Base-by-base conservation (phyloP, 2,797 vertebrate genomes). In the Darevskia mixta region DNA sequence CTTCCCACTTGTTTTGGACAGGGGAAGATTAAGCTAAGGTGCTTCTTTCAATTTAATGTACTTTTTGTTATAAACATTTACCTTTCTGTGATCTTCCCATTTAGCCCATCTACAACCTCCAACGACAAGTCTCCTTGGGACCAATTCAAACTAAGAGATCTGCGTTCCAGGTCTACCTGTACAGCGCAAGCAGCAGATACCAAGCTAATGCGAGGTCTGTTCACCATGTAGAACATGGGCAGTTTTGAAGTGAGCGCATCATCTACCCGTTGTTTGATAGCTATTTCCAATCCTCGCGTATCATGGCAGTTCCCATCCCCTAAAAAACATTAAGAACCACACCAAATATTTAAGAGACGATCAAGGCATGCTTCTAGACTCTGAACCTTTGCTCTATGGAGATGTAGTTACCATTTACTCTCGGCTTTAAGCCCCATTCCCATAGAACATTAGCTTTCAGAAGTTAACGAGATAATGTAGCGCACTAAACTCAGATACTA, bases 51-150 rank as follows among this genome's bases (percentile, higher is more conserved):
- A 81, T 49, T 20, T 18, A 86, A 80, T 0, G 11, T 27, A 77
- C 23, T 78, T 85, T 18, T 55, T 64, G 11, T 86, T 0, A 0
- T 72, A 86, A 8, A 82, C 86, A 79, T 10, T 78, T 97, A 99
- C 98, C 98, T 97, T 91, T 98, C 97, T 20, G 96, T 94, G 55
- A 97, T 97, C 95, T 96, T 98, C 79, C 99, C 99, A 92, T 91
- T 96, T 79, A 98, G 93, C 38, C 98, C 98, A 92, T 99, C 97
- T 90, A 99, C 98, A 66, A 98, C 96, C 91, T 99, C 99, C 91
- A 98, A 32, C 2, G 97, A 97, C 67, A 92, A 13, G 89, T 99
- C 98, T 43, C 98, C 97, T 85, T 98, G 96, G 0, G 97, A 97
- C 99, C 99, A 99, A 91, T 99, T 99, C 93, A 99, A 86, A 90